Conservation (phyloP, 2,113 vertebrate species). For the Lepidothrix coronata region DNA sequence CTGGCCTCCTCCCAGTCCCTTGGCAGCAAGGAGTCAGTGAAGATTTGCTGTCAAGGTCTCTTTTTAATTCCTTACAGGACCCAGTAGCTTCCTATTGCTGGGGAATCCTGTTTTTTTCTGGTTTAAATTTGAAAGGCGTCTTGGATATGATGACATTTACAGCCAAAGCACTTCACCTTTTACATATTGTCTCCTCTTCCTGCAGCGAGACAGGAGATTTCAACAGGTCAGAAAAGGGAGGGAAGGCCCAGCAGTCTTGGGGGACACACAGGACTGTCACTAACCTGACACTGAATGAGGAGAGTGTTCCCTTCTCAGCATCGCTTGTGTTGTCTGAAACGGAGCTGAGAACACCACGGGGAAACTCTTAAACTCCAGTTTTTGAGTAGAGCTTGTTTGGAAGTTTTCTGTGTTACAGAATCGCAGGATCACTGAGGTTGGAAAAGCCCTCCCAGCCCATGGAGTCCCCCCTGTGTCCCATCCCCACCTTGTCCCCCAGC, state of each 20-base stretch:
- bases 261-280: not conserved
- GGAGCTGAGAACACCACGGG: rapidly evolving
- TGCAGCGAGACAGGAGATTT: not conserved
- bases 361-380: not conserved
- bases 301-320: not conserved
- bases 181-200: not conserved
- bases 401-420: not conserved
- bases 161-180: not conserved
- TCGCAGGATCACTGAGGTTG: not conserved
- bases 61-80: not conserved
- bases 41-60: not conserved
- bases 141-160: not conserved
- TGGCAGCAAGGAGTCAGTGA: not conserved
- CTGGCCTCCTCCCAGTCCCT: not conserved
- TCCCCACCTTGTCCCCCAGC: not conserved
- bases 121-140: not conserved
- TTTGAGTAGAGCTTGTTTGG: not conserved
- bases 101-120: not conserved
- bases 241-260: not conserved
- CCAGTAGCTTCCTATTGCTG: not conserved
- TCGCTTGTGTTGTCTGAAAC: rapidly evolving
- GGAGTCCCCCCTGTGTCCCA: rapidly evolving
- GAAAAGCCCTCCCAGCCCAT: too few relatives aligned
- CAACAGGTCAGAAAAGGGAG: not conserved
- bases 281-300: rapidly evolving